phyloP scores from a whole-genome alignment of 2,888 invertebrate genomes.

The Podabrus alpinus region DNA sequence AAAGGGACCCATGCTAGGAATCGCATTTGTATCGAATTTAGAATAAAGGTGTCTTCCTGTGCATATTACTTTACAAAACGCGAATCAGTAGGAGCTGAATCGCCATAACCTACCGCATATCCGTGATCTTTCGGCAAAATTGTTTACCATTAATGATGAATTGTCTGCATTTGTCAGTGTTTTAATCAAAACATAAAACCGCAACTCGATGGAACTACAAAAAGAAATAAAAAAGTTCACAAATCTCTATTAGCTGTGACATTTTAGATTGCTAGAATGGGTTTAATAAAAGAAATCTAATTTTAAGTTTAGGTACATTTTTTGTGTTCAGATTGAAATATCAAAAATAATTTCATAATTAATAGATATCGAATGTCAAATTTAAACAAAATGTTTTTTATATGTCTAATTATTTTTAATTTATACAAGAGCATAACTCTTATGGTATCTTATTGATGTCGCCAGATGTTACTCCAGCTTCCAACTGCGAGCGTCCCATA shows the following conservation, averaged over 20 bases:
- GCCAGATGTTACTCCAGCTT: constrained; percentile 1
- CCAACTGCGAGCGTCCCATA: constrained; percentile 12
- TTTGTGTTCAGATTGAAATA: not conserved
- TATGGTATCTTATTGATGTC: constrained; percentile 8
- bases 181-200: constrained; percentile 5
- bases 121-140: constrained; percentile 20
- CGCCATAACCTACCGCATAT: constrained; percentile 37
- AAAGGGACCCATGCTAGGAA: constrained; percentile 35
- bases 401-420: not conserved
- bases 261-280: not conserved
- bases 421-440: not conserved
- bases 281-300: constrained; percentile 10
- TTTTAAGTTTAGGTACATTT: not conserved
- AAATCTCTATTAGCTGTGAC: not conserved
- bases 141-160: constrained; percentile 2
- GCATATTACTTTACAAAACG: constrained; percentile 32
- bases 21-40: constrained; percentile 39
- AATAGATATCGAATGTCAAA: not conserved
- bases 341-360: not conserved
- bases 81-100: constrained; percentile 27
- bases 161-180: constrained; percentile 10
- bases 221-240: not conserved
- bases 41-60: constrained; percentile 33
- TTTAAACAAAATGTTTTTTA: not conserved
- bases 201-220: not conserved